Conservation (phyloP, 2,888 invertebrate species). For the Spodoptera picta region DNA sequence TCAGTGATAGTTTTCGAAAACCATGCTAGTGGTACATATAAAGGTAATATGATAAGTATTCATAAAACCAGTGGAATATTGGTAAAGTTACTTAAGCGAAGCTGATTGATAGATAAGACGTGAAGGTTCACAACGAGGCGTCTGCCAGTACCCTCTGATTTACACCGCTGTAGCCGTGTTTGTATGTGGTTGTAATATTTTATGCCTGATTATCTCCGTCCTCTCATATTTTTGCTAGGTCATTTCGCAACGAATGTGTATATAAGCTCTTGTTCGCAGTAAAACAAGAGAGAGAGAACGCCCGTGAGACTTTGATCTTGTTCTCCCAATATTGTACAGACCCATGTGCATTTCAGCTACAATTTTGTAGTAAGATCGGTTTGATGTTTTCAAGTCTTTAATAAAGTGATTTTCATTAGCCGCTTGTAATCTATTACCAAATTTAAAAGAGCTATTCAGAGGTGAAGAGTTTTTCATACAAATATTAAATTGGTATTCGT, state of each 20-base stretch:
- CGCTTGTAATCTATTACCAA: too few species aligned
- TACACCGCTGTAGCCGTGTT: conserved; percentile 14
- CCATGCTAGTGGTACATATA: neutral
- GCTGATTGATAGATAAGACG: conserved; percentile 49
- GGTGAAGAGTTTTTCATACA: too few species aligned
- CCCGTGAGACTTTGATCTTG: too few species aligned
- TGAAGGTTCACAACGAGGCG: conserved; percentile 49
- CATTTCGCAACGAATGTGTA: neutral
- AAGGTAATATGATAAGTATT: conserved; percentile 16
- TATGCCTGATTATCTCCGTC: conserved; percentile 23
- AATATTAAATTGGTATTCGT: too few species aligned
- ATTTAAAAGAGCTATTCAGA: too few species aligned
- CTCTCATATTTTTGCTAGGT: neutral
- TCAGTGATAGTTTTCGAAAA: too few species aligned
- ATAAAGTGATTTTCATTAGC: too few species aligned
- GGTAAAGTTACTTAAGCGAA: conserved; percentile 39
- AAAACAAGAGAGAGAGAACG: too few species aligned
- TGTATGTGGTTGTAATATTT: conserved; percentile 34
- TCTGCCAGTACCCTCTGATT: conserved; percentile 45
- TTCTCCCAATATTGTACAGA: too few species aligned
- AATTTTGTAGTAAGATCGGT: too few species aligned
- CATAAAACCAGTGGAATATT: conserved; percentile 11
- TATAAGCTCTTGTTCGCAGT: neutral
- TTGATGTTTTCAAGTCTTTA: too few species aligned
- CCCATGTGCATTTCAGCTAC: too few species aligned